A percentile compares a stretch with the other conserved stretches of the same genome.
These are phyloP conservation scores for Anoncus sp. DNA, from an alignment of 2,888 invertebrate genomes.

Conservation along the genomic window DNA sequence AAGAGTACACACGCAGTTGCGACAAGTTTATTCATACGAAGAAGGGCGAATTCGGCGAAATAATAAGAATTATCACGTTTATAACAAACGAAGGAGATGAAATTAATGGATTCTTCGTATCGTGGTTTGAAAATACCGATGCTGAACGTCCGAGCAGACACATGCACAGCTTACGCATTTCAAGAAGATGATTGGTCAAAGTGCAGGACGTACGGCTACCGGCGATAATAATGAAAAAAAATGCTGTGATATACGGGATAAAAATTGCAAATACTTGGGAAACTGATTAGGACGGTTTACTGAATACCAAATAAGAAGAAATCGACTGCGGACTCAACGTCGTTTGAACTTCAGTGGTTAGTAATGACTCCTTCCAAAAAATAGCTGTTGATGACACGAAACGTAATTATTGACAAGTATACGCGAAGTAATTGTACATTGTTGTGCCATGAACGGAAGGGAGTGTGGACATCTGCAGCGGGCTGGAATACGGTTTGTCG, in stretches of 20 bases:
- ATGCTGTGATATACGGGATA: constrained; percentile 2
- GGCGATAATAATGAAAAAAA: constrained; percentile 23
- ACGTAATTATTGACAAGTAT: constrained; percentile 14
- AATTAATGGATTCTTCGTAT: constrained; percentile 36
- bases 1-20: constrained; percentile 42
- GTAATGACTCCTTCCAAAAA: constrained; percentile 22
- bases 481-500: no score
- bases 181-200: constrained; percentile 28
- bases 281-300: constrained; percentile 19
- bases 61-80: constrained; percentile 40
- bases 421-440: no score
- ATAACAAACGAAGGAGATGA: constrained; percentile 37
- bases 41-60: constrained; percentile 35
- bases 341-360: constrained; percentile 3
- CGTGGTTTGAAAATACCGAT: constrained; percentile 38
- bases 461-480: no score
- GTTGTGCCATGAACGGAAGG: no score
- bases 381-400: constrained; percentile 22
- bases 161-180: constrained; percentile 29
- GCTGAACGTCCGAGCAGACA: constrained; percentile 35
- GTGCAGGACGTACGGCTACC: constrained; percentile 21
- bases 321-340: constrained; percentile 7
- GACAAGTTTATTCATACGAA: constrained; percentile 37
- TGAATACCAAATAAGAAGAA: constrained; percentile 19
- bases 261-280: constrained; percentile 22